These are phyloP conservation scores for Centroberyx gerrardi DNA, from an alignment of 2,797 vertebrate genomes.

Conservation along the genomic window DNA sequence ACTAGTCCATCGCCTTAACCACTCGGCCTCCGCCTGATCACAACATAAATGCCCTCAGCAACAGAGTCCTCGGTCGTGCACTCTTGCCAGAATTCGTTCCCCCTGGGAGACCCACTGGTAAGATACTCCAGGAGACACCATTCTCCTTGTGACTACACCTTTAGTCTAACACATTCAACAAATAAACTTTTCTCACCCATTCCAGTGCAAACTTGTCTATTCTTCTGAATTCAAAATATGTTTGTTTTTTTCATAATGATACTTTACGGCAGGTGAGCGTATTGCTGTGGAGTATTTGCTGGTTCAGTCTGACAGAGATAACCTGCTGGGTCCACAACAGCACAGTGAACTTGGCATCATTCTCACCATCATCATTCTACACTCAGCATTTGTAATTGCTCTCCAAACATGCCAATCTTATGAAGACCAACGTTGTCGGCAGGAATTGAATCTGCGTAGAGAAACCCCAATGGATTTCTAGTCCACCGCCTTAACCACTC, in stretches of 20 bases:
- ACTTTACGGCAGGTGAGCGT: slow-evolving; percentile 28
- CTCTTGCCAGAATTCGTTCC: slow-evolving; percentile 38
- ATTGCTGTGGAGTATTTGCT: slow-evolving; percentile 37
- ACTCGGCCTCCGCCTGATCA: slow-evolving; percentile 20
- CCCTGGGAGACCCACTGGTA: slow-evolving; percentile 39
- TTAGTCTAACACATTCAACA: neutral
- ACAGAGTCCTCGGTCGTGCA: slow-evolving; percentile 19
- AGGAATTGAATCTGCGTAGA: no score
- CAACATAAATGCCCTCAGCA: slow-evolving; percentile 25
- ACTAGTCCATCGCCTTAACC: no score
- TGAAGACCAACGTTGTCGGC: no score
- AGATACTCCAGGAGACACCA: neutral
- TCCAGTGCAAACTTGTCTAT: no score
- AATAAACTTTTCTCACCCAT: no score
- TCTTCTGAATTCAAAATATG: no score
- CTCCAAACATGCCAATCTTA: no score
- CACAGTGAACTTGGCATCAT: neutral
- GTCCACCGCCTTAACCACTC: no score
- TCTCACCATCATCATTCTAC: no score
- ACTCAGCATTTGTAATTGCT: no score
- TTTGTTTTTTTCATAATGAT: neutral
- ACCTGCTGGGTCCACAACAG: slow-evolving; percentile 29
- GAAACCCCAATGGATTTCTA: no score
- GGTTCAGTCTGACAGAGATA: slow-evolving; percentile 38
- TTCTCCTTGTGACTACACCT: neutral